Evolutionary conservation across 2,113 vertebrate genomes (phyloP).

Genomic region (Mirza zaza): DNA sequence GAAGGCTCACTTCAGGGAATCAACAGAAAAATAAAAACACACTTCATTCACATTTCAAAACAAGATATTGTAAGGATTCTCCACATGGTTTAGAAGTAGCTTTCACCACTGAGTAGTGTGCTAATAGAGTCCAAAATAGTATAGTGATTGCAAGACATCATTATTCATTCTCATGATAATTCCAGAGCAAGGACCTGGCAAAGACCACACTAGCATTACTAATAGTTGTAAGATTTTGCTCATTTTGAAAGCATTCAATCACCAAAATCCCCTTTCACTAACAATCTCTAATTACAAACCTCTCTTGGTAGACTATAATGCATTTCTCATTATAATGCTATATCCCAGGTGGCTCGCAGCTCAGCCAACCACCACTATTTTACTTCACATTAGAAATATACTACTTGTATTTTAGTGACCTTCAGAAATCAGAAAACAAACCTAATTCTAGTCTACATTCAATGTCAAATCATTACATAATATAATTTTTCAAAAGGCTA

Average conservation of each 20-base stretch:
- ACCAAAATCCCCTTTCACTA: conserved; percentile 35
- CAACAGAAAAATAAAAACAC: background rate
- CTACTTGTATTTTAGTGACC: background rate
- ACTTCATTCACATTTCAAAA: conserved; percentile 23
- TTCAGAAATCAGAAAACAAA: conserved; percentile 46
- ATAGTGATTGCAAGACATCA: background rate
- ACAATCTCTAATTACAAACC: conserved; percentile 43
- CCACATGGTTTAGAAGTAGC: background rate
- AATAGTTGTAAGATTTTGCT: background rate
- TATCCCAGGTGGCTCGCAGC: background rate
- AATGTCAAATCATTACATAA: background rate
- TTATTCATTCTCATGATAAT: conserved; percentile 50
- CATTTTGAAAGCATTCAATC: conserved; percentile 28
- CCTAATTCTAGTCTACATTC: background rate
- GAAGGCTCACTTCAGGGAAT: background rate
- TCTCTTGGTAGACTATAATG: background rate
- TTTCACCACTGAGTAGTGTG: background rate
- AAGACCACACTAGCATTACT: background rate
- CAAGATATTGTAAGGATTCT: background rate
- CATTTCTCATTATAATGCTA: background rate
- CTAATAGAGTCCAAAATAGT: background rate
- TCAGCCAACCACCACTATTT: background rate
- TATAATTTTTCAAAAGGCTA: background rate
- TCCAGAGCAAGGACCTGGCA: background rate
- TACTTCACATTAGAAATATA: background rate